Evolutionary conservation across 2,113 vertebrate genomes (phyloP).

Genomic region (Chascanopsetta lugubris): DNA sequence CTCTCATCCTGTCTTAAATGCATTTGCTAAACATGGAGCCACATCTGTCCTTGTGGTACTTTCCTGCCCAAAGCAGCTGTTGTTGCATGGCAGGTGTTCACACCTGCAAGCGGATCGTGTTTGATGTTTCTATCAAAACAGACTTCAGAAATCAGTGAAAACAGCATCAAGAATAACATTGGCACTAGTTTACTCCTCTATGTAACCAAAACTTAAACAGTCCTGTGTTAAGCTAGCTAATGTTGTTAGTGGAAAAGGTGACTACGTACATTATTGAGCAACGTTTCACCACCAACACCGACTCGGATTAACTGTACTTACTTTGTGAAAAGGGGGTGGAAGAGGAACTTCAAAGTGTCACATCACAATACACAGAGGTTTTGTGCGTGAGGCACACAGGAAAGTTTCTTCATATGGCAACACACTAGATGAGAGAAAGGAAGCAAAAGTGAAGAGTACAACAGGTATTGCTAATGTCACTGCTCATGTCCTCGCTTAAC

Average conservation of each 20-base stretch:
- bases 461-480: conserved; percentile 12
- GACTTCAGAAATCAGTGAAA: conserved; percentile 29
- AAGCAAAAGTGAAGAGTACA: not conserved
- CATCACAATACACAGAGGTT: conserved; percentile 38
- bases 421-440: conserved; percentile 11
- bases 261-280: conserved; percentile 37
- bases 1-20: conserved; percentile 15
- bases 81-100: conserved; percentile 45
- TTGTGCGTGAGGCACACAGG: conserved; percentile 16
- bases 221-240: conserved; percentile 18
- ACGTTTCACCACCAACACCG: conserved; percentile 15
- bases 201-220: conserved; percentile 35
- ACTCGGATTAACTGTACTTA: conserved; percentile 13
- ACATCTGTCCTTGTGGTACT: not conserved
- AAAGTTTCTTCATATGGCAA: conserved; percentile 1
- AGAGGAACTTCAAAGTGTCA: not conserved
- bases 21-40: not conserved
- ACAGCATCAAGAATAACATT: conserved; percentile 29
- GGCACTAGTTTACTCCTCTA: conserved; percentile 35
- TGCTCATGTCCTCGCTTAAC: not conserved
- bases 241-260: conserved; percentile 46
- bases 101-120: conserved; percentile 60
- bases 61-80: conserved; percentile 26
- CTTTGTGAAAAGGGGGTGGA: not conserved
- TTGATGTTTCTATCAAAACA: conserved; percentile 52